Conservation (phyloP, 2,797 vertebrate species). For the Acanthurus lineatus region DNA sequence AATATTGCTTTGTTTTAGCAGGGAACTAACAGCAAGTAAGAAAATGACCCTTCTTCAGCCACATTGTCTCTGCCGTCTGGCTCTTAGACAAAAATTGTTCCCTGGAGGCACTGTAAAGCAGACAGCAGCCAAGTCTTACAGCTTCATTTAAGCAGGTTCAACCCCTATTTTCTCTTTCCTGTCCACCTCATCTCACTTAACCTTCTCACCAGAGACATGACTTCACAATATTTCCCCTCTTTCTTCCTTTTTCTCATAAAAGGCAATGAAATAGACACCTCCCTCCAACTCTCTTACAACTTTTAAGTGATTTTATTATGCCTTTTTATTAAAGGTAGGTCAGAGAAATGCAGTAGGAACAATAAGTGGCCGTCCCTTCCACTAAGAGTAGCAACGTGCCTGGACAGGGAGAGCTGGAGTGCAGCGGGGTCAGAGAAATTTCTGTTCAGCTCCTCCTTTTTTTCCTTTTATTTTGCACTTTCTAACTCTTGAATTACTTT, state of each 20-base stretch:
- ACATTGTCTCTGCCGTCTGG: constrained; percentile 11
- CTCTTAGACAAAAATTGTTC: constrained; percentile 40
- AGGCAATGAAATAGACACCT: constrained; percentile 6
- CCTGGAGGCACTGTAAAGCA: constrained; percentile 45
- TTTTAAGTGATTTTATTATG: neutral
- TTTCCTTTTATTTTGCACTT: constrained; percentile 15
- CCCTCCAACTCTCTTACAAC: neutral
- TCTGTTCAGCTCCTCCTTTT: constrained; percentile 8
- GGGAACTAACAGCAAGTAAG: neutral
- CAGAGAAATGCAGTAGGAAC: constrained; percentile 44
- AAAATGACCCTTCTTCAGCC: constrained; percentile 17
- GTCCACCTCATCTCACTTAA: constrained; percentile 9
- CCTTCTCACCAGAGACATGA: constrained; percentile 16
- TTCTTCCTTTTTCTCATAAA: constrained; percentile 8
- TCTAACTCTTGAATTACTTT: constrained; percentile 8
- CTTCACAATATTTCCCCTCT: constrained; percentile 14
- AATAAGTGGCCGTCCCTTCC: neutral
- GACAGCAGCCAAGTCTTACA: constrained; percentile 9
- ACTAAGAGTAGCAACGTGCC: constrained; percentile 35
- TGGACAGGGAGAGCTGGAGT: constrained; percentile 15
- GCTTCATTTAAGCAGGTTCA: constrained; percentile 28
- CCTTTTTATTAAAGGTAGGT: constrained; percentile 16
- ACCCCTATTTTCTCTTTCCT: constrained; percentile 9
- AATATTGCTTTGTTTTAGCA: constrained; percentile 17
- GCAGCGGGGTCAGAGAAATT: neutral